Conservation (phyloP, 2,113 vertebrate genomes). For the Prolemur simus region DNA sequence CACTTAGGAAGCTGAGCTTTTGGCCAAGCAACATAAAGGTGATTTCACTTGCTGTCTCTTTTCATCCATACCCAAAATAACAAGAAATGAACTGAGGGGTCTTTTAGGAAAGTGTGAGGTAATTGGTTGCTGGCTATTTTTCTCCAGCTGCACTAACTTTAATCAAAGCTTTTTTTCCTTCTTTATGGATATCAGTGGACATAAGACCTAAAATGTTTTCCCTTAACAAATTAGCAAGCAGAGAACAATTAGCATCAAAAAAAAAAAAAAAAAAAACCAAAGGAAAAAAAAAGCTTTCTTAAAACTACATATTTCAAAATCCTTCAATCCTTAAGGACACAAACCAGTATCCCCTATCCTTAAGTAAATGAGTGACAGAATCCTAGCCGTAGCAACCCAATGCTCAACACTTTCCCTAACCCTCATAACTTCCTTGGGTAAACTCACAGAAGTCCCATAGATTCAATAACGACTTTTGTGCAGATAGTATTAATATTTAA, state of each 20-base stretch:
- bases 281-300: not conserved
- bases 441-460: not conserved
- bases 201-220: not conserved
- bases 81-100: not conserved
- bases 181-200: not conserved
- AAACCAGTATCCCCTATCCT: not conserved
- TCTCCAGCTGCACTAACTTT: not conserved
- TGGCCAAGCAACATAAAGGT: conserved; percentile 19
- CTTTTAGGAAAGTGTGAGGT: conserved; percentile 1
- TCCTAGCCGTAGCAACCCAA: fast-evolving
- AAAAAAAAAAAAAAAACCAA: no score
- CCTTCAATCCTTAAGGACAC: not conserved
- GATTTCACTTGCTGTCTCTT: conserved; percentile 55
- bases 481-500: not conserved
- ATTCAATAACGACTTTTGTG: not conserved
- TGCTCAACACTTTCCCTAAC: not conserved
- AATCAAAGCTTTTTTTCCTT: not conserved
- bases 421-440: not conserved
- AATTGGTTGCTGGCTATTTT: not conserved
- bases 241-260: not conserved
- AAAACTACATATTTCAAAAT: not conserved
- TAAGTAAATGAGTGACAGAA: not conserved
- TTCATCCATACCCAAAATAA: conserved; percentile 22
- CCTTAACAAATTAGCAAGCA: not conserved
- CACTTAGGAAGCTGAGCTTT: conserved; percentile 70